Base-by-base conservation (phyloP, 2,888 invertebrate species). In the Agonopterix subpropinquella region DNA sequence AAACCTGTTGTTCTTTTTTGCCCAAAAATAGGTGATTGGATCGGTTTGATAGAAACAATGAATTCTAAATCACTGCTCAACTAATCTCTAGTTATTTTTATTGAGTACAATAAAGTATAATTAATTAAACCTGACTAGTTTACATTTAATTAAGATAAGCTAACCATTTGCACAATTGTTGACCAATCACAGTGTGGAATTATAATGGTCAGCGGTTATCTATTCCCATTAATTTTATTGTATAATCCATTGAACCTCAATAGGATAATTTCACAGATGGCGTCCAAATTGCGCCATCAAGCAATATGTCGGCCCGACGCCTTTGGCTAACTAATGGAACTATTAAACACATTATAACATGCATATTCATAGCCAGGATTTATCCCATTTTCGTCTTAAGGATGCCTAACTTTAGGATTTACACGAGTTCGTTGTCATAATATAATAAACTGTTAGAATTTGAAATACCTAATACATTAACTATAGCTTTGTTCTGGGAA, bases 291-390 rank as follows among this genome's bases (percentile, higher is more conserved):
- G 45, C 45, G 28, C 35, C 45, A 39, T 45, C 42, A 49, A 9
- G 44, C 15, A 35, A 46, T 50, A 43, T n/a, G 44, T 39, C 44
- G 41, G 41, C 35, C 47, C 42, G 44, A 44, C 47, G 47, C 41
- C 47, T 49, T 48, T 49, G 47, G 44, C 47, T 47, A 43, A 43
- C 47, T 45, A 52, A 52, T 52, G 45, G 49, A 55, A 55, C 59
- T 56, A 57, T 59, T 59, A 39, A 59, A 54, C 53, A 53, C 54
- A 54, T 53, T 58, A 60, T 39, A 51, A 47, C 52, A 59, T 64
- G 60, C 60, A 64, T 64, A 64, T 64, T 61, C 60, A 64, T 60
- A 56, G 58, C 15, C 43, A 11, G 41, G 28, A 35, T 46, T 41
- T 35, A 41, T 35, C 41, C 41, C 41, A 46, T 41, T 41, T 46